Base-by-base conservation (phyloP, 1,140 invertebrate genomes). In the Diachasmimorpha longicaudata region DNA sequence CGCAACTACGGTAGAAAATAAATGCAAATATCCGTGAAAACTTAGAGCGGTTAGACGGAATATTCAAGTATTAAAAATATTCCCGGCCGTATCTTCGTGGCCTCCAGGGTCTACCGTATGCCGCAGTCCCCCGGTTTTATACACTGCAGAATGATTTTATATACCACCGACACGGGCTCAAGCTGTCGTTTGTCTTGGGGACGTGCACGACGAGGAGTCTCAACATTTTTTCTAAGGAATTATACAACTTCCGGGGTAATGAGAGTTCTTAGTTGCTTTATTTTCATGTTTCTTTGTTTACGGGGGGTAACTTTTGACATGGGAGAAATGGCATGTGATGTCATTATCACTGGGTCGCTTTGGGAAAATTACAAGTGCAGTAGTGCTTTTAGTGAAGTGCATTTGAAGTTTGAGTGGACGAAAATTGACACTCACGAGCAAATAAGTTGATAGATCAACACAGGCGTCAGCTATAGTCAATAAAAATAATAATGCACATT, bases 1-100 rank as follows among this genome's bases (percentile, higher is more conserved):
- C 66, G 63, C 39, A 23, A 31, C 66, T 1, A 16, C 14, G 25
- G 66, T 36, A 74, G n/a, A 79, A 75, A 78, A 77, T 77, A 55
- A 77, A 82, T 82, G 80, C 80, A 80, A 80, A 82, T 80, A 42
- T 58, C 76, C 80, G 79, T 81, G 80, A 80, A 79, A 79, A 81
- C 74, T 80, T 74, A 48, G 76, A 79, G 74, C 48, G 48, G n/a
- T 55, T 78, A 77, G 73, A 72, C 74, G 76, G 74, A 80, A 81
- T 80, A 81, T 77, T 68, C 77, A 77, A 78, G 68, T 77, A 71
- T 44, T 37, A 37, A 39, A 37, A 69, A 39, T 19, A 42, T 6
- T 68, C 14, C 63, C 19, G 19, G n/a, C 48, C 19, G n/a, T 55
- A 16, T 55, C 48, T 55, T 55, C 48, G 19, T 55, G 48, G 48